Base-by-base conservation (phyloP, 2,113 vertebrate species). In the Psophia crepitans region DNA sequence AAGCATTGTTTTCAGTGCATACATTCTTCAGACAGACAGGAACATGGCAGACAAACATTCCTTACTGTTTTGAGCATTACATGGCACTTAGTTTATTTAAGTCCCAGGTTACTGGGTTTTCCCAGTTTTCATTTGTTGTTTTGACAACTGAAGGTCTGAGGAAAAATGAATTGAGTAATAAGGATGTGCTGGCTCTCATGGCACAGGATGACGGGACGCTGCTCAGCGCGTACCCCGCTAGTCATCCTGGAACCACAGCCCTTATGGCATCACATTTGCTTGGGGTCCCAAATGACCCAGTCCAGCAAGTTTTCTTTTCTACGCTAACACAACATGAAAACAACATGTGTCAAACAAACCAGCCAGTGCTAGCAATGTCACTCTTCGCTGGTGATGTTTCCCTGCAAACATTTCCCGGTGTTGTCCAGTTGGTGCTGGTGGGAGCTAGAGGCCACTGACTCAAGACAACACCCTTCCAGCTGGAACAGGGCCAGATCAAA, bases 1-100 rank as follows among this genome's bases (percentile, higher is more conserved):
- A 98, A 97, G 97, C 95, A 0, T 97, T 93, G 87, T 93, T 94
- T 96, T 97, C 98, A 98, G 98, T 98, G 98, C 98, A 98, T 98
- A 98, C 96, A 96, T 97, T 97, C 95, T 88, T 97, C 88, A 97
- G 92, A 89, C 89, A 97, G 86, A 89, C 87, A 94, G 90, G 93
- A 91, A 80, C 75, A 78, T 23, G 85, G 91, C 91, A 96, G 89
- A 94, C 90, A 95, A 76, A 96, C 83, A 94, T 87, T 88, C 93
- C 92, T 69, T 74, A 64, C 90, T 88, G 86, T 83, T 88, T 87
- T 66, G 78, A 85, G 73, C 44, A 61, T 69, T 57, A 74, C 20
- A 19, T 33, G 70, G 58, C 64, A 78, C 70, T 82, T 64, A 22
- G 39, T 91, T 91, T 41, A 68, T 89, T 35, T n/a, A 56, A 57